These are phyloP conservation scores for Pachyramphus minor DNA, from an alignment of 2,113 vertebrate species.

Conservation along the genomic window DNA sequence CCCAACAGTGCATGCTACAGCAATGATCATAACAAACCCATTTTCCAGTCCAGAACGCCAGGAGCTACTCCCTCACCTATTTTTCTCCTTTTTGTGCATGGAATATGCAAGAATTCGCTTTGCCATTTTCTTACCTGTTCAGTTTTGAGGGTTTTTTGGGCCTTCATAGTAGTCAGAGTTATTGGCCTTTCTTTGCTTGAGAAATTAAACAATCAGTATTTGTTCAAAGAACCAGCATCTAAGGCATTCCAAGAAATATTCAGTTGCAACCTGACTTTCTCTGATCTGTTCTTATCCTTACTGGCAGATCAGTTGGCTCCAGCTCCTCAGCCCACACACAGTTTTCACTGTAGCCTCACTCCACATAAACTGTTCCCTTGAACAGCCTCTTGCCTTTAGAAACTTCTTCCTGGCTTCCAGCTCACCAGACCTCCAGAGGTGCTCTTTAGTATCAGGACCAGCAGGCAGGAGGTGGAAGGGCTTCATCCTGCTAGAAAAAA, in stretches of 20 bases:
- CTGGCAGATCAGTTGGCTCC: not conserved
- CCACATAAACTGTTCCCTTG: not conserved
- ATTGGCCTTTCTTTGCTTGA: not conserved
- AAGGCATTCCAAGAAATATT: not conserved
- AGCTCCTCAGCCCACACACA: not conserved
- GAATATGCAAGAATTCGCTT: not conserved
- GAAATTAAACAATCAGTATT: not conserved
- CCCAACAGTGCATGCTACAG: not conserved
- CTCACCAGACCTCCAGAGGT: not conserved
- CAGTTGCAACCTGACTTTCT: not conserved
- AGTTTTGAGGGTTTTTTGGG: not conserved
- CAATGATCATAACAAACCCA: fast-evolving
- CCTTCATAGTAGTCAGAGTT: not conserved
- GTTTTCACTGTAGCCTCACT: not conserved
- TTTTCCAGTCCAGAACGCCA: not conserved
- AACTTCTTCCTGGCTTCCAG: not conserved
- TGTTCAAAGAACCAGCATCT: not conserved
- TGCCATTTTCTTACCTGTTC: not conserved
- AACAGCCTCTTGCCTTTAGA: not conserved
- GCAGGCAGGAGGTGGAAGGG: not conserved
- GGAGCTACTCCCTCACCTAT: not conserved
- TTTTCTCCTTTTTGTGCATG: not conserved
- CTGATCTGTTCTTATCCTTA: not conserved
- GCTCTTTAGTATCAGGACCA: not conserved
- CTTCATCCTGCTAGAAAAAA: not conserved